phyloP scores from a whole-genome alignment of 2,888 invertebrate genomes.

The Artemia sinica region DNA sequence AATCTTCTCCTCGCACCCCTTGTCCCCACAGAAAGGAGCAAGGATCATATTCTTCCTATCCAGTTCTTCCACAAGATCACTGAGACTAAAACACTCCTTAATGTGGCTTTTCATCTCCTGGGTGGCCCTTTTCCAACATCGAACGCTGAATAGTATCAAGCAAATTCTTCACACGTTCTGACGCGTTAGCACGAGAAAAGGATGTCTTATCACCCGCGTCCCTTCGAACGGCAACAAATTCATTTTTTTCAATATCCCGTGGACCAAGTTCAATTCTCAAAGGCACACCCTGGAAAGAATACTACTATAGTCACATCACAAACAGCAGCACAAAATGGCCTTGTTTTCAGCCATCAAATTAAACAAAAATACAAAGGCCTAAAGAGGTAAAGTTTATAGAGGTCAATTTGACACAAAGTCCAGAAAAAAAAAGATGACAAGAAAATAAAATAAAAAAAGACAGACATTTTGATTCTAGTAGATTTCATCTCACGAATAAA shows the following conservation, averaged over 20 bases:
- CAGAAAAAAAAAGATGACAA: too few species aligned
- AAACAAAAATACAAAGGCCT: too few species aligned
- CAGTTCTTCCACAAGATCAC: conserved; percentile 55
- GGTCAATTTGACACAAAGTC: too few species aligned
- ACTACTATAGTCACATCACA: too few species aligned
- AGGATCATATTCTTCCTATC: conserved; percentile 79
- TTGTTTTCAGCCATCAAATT: too few species aligned
- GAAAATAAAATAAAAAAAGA: too few species aligned
- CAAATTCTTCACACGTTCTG: conserved; percentile 42
- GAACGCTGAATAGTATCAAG: conserved; percentile 60
- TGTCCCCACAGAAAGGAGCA: conserved; percentile 84
- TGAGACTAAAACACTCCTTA: conserved; percentile 51
- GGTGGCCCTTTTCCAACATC: conserved; percentile 61
- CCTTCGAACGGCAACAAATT: conserved; percentile 74
- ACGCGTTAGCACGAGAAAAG: conserved; percentile 42
- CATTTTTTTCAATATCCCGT: conserved; percentile 68
- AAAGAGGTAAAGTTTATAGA: too few species aligned
- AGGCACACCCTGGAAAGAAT: conserved; percentile 57
- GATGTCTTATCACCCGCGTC: conserved; percentile 67
- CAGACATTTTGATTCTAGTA: too few species aligned
- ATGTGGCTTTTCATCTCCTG: conserved; percentile 55
- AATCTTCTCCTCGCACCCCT: conserved; percentile 77
- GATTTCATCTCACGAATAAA: too few species aligned
- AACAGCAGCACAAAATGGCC: too few species aligned
- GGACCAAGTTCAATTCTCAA: conserved; percentile 86